phyloP scores from a whole-genome alignment of 2,113 vertebrate species.

The Scatophagus argus region DNA sequence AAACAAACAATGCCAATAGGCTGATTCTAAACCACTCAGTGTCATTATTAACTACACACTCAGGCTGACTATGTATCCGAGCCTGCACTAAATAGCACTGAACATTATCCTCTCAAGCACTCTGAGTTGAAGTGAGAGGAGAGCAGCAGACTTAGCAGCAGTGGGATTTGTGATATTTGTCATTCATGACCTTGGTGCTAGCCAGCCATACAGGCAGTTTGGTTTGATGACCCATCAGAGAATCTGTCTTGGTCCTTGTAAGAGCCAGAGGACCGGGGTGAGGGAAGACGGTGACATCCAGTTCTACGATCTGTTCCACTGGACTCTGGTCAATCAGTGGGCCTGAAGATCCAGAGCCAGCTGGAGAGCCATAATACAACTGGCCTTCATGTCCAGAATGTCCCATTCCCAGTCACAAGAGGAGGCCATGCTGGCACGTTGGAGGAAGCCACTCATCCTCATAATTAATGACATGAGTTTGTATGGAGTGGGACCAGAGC shows the following conservation, averaged over 20 bases:
- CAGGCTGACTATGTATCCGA: slow-evolving; percentile 39
- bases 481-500: slow-evolving; percentile 38
- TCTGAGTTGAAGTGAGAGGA: slow-evolving; percentile 32
- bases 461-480: slow-evolving; percentile 72
- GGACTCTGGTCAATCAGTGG: slow-evolving; percentile 72
- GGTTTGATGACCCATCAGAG: slow-evolving; percentile 82
- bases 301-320: slow-evolving; percentile 68
- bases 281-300: slow-evolving; percentile 65
- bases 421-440: slow-evolving; percentile 60
- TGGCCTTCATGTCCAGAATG: slow-evolving; percentile 74
- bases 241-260: slow-evolving; percentile 67
- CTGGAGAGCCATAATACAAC: slow-evolving; percentile 78
- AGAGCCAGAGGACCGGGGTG: slow-evolving; percentile 61
- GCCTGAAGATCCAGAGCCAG: slow-evolving; percentile 70
- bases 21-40: slow-evolving; percentile 75
- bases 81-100: slow-evolving; percentile 29
- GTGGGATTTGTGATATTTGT: slow-evolving; percentile 57
- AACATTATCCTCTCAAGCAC: slow-evolving; percentile 35
- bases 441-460: slow-evolving; percentile 62
- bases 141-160: slow-evolving; percentile 1
- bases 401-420: slow-evolving; percentile 69
- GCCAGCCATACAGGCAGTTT: slow-evolving; percentile 62
- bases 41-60: slow-evolving; percentile 68
- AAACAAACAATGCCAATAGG: slow-evolving; percentile 74
- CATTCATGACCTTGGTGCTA: slow-evolving; percentile 67